Evolutionary conservation across 2,113 vertebrate species (phyloP).

Genomic region (Odontophorus gujanensis): DNA sequence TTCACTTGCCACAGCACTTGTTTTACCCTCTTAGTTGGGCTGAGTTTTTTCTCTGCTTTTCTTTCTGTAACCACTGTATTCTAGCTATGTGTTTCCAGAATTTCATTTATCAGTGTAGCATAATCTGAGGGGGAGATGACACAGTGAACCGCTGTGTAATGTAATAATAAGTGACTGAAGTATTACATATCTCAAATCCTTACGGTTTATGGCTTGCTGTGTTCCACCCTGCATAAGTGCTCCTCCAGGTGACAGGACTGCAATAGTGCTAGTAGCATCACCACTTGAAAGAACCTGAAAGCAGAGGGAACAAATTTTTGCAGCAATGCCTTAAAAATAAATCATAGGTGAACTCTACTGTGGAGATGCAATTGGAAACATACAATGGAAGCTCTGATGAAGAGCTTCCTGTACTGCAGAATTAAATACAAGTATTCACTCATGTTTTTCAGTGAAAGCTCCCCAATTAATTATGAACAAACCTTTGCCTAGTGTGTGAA

Average conservation of each 20-base stretch:
- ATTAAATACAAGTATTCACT: not conserved
- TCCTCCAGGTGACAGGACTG: slow-evolving; percentile 94
- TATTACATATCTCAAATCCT: slow-evolving; percentile 37
- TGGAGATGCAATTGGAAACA: not conserved
- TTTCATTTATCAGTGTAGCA: not conserved
- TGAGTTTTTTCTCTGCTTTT: not conserved
- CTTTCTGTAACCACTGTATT: not conserved
- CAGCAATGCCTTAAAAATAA: not conserved
- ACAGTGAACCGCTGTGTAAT: not conserved
- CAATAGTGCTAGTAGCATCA: slow-evolving; percentile 89
- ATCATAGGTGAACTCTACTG: not conserved
- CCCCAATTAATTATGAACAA: not conserved
- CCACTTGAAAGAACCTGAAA: slow-evolving; percentile 91
- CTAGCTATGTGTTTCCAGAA: not conserved
- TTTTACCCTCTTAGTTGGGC: not conserved
- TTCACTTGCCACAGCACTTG: not conserved
- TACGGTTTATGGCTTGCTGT: slow-evolving; percentile 96
- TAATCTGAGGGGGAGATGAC: not conserved
- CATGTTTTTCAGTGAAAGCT: not conserved
- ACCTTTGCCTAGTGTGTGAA: not conserved
- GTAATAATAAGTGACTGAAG: fast-evolving
- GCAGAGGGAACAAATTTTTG: not conserved
- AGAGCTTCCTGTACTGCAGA: not conserved
- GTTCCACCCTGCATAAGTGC: slow-evolving; percentile 92
- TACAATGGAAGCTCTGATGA: not conserved